phyloP scores from a whole-genome alignment of 1,140 invertebrate genomes.

The Harlomillsia oculata region DNA sequence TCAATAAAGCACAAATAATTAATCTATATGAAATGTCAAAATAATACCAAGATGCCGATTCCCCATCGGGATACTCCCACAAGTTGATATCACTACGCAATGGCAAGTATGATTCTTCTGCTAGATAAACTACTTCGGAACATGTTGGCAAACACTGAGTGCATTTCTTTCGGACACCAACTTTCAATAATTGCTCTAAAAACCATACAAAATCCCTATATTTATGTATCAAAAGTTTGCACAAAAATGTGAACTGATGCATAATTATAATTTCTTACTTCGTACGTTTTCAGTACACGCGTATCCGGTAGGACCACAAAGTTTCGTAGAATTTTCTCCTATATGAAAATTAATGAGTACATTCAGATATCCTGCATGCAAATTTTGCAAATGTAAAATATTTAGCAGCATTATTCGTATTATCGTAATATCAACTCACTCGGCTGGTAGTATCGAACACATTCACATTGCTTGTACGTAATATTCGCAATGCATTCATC shows the following conservation, averaged over 20 bases:
- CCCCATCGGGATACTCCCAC: background rate
- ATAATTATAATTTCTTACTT: background rate
- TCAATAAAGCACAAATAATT: background rate
- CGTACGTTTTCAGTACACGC: background rate
- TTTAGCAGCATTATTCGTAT: background rate
- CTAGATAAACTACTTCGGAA: conserved; percentile 21
- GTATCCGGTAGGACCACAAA: background rate
- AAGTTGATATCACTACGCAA: background rate
- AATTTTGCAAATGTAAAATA: background rate
- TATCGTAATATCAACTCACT: conserved; percentile 9
- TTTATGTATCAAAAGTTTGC: background rate
- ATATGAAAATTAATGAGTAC: background rate
- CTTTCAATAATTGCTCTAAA: background rate
- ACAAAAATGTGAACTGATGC: background rate
- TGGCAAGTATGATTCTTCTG: background rate
- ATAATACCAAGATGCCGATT: conserved; percentile 4
- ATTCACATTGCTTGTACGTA: conserved; percentile 16
- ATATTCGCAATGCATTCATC: conserved; percentile 19
- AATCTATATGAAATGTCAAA: background rate
- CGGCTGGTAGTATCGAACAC: conserved; percentile 22
- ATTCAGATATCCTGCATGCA: no score
- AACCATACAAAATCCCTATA: background rate
- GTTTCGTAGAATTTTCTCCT: background rate
- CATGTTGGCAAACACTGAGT: conserved; percentile 26
- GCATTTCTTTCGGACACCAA: background rate